Evolutionary conservation across 2,888 invertebrate species (phyloP).

Genomic region (Girardia tigrina): DNA sequence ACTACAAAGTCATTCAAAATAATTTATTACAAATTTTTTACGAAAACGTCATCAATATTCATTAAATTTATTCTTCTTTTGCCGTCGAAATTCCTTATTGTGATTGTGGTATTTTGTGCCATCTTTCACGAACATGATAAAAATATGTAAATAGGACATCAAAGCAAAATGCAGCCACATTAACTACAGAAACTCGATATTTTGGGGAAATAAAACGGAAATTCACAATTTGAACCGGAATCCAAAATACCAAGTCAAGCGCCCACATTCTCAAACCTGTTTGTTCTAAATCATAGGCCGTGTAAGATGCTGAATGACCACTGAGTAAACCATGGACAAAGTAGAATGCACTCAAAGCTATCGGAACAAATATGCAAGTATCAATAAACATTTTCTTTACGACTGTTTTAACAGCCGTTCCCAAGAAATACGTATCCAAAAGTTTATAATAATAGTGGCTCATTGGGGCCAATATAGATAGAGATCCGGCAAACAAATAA

Average conservation of each 20-base stretch:
- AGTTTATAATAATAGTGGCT: conserved; percentile 10
- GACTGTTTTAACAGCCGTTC: neutral
- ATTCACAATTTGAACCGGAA: conserved; percentile 3
- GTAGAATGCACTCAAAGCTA: conserved; percentile 3
- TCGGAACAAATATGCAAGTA: neutral
- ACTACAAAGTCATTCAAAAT: too few species aligned
- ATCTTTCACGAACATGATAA: conserved; percentile 15
- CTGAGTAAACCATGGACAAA: neutral
- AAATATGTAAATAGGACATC: conserved; percentile 1
- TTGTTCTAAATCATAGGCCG: neutral
- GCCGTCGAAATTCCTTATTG: too few species aligned
- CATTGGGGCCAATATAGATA: neutral
- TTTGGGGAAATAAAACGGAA: neutral
- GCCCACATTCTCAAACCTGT: conserved; percentile 3
- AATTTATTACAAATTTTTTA: too few species aligned
- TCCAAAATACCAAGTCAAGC: neutral
- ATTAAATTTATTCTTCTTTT: too few species aligned
- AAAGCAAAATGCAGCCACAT: conserved; percentile 6
- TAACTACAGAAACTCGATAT: neutral
- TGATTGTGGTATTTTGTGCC: conserved; percentile 1
- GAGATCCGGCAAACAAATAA: neutral
- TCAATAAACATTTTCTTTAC: conserved; percentile 14
- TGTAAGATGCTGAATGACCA: neutral
- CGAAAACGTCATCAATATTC: too few species aligned
- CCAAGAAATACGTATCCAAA: neutral